Percentiles rank a stretch among this genome's conserved stretches.
phyloP scores from a whole-genome alignment of 2,888 invertebrate species.

The Anticlea derivata region DNA sequence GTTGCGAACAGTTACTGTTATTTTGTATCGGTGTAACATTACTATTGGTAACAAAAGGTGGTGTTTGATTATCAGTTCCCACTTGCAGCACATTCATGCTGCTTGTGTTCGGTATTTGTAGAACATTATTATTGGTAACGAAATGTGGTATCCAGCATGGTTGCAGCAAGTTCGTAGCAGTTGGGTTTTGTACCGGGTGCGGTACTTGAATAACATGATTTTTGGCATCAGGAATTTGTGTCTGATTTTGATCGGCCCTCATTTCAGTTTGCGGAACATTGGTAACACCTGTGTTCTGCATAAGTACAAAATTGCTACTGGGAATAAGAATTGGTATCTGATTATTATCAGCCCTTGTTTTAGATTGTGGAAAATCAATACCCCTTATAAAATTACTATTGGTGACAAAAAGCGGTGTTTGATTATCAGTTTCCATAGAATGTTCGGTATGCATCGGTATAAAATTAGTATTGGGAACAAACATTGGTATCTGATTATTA shows the following conservation, averaged over 20 bases:
- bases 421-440: neutral
- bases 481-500: neutral
- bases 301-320: neutral
- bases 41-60: neutral
- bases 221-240: too few relatives aligned
- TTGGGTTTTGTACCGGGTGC: too few relatives aligned
- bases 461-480: neutral
- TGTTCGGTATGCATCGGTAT: neutral
- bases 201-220: too few relatives aligned
- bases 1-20: too few relatives aligned
- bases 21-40: neutral
- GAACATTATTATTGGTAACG: neutral
- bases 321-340: neutral
- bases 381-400: neutral
- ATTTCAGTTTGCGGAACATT: too few relatives aligned
- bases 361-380: too few relatives aligned
- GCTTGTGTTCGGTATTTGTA: neutral
- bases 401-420: neutral
- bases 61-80: neutral
- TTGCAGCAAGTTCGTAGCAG: too few relatives aligned
- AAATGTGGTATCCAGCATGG: too few relatives aligned
- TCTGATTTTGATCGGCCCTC: too few relatives aligned
- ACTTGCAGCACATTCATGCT: neutral
- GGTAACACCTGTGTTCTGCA: neutral
- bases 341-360: neutral